Conservation (phyloP, 2,113 vertebrate genomes). For the Alectura lathami region DNA sequence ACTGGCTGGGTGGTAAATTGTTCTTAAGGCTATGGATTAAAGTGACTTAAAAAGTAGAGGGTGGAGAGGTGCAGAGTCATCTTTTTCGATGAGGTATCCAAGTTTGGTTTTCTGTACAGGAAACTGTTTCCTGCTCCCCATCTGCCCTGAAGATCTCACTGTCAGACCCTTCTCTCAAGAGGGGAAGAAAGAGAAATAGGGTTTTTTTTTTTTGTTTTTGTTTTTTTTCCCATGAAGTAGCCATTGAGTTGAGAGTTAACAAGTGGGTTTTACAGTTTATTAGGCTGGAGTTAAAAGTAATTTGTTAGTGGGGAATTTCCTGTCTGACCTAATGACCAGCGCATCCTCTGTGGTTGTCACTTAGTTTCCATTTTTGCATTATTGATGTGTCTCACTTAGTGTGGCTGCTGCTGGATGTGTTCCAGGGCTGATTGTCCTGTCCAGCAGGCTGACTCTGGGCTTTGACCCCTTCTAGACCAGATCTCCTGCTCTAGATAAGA, state of each 20-base stretch:
- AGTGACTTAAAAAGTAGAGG: neutral
- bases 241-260: neutral
- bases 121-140: neutral
- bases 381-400: neutral
- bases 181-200: neutral
- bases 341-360: neutral
- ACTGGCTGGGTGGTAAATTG: neutral
- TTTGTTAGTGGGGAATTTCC: slow-evolving; percentile 29
- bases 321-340: neutral
- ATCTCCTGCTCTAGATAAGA: neutral
- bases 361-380: neutral
- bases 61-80: neutral
- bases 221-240: neutral
- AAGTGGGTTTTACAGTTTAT: neutral
- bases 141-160: neutral
- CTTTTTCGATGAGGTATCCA: neutral
- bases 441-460: neutral
- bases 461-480: neutral
- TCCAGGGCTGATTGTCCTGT: rapidly evolving
- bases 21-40: neutral
- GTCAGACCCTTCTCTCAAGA: neutral
- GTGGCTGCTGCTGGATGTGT: neutral
- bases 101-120: neutral
- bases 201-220: too few species aligned
- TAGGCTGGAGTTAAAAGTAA: neutral